Evolutionary conservation across 2,888 invertebrate genomes (phyloP), one percentile per base, ranked within the genome.

Genomic region (Chymomyza procnemis): DNA sequence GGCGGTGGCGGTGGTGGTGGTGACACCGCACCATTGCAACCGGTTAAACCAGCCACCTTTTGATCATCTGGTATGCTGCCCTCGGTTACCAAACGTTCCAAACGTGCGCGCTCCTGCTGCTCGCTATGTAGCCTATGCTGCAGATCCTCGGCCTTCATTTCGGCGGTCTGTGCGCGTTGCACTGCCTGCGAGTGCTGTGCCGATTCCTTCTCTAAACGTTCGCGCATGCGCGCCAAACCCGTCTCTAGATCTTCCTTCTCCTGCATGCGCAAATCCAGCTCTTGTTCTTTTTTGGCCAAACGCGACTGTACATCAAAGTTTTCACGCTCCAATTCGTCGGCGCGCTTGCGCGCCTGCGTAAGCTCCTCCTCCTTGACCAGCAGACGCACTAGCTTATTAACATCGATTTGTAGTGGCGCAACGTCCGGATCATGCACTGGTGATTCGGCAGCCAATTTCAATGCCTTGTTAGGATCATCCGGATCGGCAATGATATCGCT

Each of bases 1-100:
- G 88, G 81, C 61, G 90, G 88, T 55, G 89, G 87, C n/a, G 90
- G 88, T 41, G 90, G 88, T n/a, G 90, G 89, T 12, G 94, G 93
- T 1, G 94, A 93, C 0, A 94, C 93, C 14, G 90, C 90, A 3
- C 90, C 90, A 92, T 93, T 34, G 91, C 93, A 48, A 91, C 93
- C 62, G 1, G 88, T 90, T 2, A 91, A 81, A 0, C 92, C 92
- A 61, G 92, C 92, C 68, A 94, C 96, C 93, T 97, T 98, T 26
- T 97, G 96, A 90, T 98, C 98, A 89, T 98, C 97, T 6, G 97
- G 97, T 88, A 97, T 94, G 92, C 96, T 97, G 75, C 97, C 97
- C 79, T 96, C 96, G 78, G 95, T 96, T 74, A 97, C 96, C 80
- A 97, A 93, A 84, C 96, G 94, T 90, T 97, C 97, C 71, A 97